Base-by-base conservation (phyloP, 2,888 invertebrate species). In the Lithophane semibrunnea region DNA sequence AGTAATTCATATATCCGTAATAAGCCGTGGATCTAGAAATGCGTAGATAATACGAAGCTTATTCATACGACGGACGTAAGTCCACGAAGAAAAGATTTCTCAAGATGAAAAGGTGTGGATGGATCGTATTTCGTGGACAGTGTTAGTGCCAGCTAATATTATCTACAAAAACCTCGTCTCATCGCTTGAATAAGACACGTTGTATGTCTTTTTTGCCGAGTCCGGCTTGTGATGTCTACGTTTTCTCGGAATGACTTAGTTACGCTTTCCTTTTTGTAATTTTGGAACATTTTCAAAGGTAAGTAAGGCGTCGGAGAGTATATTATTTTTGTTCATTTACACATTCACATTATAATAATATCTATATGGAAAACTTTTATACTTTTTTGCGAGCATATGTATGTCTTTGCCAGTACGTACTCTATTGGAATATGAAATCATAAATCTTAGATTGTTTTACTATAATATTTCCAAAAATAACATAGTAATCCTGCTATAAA, bases 41-140 rank as follows among this genome's bases (percentile, higher is more conserved):
- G 72, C 75, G 75, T 73, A 83, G 77, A 84, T 82, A 84, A 84
- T 87, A 85, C 58, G 56, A 49, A 66, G 72, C 77, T 80, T 78
- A 80, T 73, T 82, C 74, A 75, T 82, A 85, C 65, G 83, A 75
- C 74, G 72, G 83, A 75, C 74, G 72, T 74, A 80, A 76, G 63
- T 70, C 75, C 66, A 54, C 66, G 52, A 73, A 79, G 70, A 80
- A 80, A 80, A 74, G 86, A 79, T 83, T 83, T 85, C 79, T 78
- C 42, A 60, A 86, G 77, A 86, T 86, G 81, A 87, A 87, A 86
- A 79, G 77, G 86, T 81, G 77, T 83, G 71, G 73, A 85, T 83
- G 71, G 73, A 85, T 68, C 72, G 64, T 78, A 81, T 83, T 80
- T 79, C 72, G 68, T 75, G 68, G 73, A 69, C 75, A 72, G 73